Evolutionary conservation across 2,888 invertebrate genomes (phyloP), one percentile per base, ranked within the genome.

Genomic region (Diarsia dahlii): DNA sequence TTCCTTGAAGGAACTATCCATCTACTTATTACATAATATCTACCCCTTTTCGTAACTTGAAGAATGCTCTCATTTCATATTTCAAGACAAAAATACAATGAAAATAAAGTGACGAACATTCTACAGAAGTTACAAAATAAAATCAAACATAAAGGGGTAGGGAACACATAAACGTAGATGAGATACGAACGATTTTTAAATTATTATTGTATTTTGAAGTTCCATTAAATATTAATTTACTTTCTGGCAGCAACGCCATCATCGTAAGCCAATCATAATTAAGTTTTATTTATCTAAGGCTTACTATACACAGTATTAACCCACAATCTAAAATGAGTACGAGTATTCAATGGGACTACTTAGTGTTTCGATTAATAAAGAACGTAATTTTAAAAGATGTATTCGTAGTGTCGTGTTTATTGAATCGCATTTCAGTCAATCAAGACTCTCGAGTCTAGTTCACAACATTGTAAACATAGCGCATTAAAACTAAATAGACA

Each of bases 31-130:
- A 46, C 15, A 39, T 48, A 8, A 60, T 48, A 46, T 50, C 52
- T 67, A 54, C 54, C 74, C 58, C 62, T 81, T 66, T 45, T 62
- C 20, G 78, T 78, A 81, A 81, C 54, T 66, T 56, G 63, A 74
- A 80, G 78, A 78, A 78, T 78, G 78, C 75, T 78, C 75, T 78
- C 78, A 78, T 74, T 78, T 78, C 81, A 78, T 66, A 81, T 78
- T 80, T 78, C 81, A 80, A 45, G 81, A 80, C 48, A 28, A 54
- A 66, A 48, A 80, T 4, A 78, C 65, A 50, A 50, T 78, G 78
- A 78, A 78, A 78, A 78, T 78, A 74, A 81, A 78, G 66, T 78
- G 78, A 81, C 78, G 78, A 78, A 78, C 62, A 78, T 78, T 78
- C 78, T 54, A 50, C 34, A 80, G 48, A 52, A 66, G 54, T 66